Evolutionary conservation across 1,140 invertebrate genomes (phyloP).

Genomic region (Delia radicum): DNA sequence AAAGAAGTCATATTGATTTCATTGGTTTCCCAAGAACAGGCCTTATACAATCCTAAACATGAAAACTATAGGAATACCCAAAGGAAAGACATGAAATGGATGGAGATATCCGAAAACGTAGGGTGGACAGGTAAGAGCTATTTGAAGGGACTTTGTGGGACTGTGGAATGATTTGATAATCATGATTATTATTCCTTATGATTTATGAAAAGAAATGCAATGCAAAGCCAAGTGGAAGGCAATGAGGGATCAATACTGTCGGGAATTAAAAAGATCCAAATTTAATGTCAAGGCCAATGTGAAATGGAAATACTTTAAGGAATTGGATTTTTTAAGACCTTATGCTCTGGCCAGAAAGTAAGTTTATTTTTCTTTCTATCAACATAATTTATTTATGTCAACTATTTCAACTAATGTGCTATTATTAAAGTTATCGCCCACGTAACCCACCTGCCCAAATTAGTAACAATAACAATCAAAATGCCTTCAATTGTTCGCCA

Average conservation of each 20-base stretch:
- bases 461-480: constrained; percentile 31
- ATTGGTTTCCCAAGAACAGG: constrained; percentile 46
- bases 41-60: constrained; percentile 50
- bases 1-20: constrained; percentile 42
- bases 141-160: too few species aligned
- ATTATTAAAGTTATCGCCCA: constrained; percentile 42
- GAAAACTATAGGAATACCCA: constrained; percentile 46
- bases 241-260: constrained; percentile 50
- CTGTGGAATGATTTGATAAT: background rate
- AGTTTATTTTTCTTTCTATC: too few species aligned
- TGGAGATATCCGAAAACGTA: constrained; percentile 42
- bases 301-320: constrained; percentile 53
- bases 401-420: background rate
- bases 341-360: constrained; percentile 49
- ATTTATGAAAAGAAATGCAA: constrained; percentile 35
- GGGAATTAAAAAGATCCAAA: constrained; percentile 49
- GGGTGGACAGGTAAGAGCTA: constrained; percentile 51
- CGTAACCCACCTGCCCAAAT: constrained; percentile 6
- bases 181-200: background rate
- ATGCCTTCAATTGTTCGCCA: constrained; percentile 10
- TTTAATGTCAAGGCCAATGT: constrained; percentile 41
- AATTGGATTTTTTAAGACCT: constrained; percentile 48
- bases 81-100: constrained; percentile 48
- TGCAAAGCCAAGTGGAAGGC: constrained; percentile 54
- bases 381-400: too few species aligned